These are phyloP conservation scores for Cyphomyrus plagiostoma DNA, from an alignment of 2,113 vertebrate genomes.

Conservation along the genomic window DNA sequence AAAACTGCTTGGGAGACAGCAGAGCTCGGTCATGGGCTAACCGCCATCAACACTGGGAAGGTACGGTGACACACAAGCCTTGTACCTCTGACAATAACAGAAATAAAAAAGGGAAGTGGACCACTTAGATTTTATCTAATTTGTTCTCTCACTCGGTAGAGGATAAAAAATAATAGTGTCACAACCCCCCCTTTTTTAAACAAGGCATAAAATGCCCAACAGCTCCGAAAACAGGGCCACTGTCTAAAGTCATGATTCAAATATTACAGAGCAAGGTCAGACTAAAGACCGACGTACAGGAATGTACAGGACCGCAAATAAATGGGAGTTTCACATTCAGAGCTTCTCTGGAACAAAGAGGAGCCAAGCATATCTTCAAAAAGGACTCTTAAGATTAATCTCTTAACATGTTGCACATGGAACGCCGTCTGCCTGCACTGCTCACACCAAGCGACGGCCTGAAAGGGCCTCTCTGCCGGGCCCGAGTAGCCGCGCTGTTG, in stretches of 20 bases:
- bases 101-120: neutral
- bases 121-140: neutral
- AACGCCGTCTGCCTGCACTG: neutral
- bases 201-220: neutral
- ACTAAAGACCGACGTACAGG: neutral
- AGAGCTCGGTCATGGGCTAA: neutral
- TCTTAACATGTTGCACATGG: neutral
- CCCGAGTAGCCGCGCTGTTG: conserved; percentile 4
- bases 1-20: neutral
- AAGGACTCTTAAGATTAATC: neutral
- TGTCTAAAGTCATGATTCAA: neutral
- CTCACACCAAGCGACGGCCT: neutral
- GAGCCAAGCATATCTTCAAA: neutral
- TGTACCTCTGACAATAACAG: neutral
- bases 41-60: too few species aligned
- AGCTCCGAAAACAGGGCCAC: neutral
- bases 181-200: neutral
- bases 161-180: neutral
- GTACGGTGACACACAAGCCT: neutral
- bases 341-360: neutral
- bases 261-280: neutral
- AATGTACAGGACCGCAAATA: neutral
- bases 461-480: conserved; percentile 24
- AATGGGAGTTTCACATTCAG: neutral
- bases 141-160: neutral